These are phyloP conservation scores for Polyploca ridens DNA, from an alignment of 2,888 invertebrate species.

Conservation along the genomic window DNA sequence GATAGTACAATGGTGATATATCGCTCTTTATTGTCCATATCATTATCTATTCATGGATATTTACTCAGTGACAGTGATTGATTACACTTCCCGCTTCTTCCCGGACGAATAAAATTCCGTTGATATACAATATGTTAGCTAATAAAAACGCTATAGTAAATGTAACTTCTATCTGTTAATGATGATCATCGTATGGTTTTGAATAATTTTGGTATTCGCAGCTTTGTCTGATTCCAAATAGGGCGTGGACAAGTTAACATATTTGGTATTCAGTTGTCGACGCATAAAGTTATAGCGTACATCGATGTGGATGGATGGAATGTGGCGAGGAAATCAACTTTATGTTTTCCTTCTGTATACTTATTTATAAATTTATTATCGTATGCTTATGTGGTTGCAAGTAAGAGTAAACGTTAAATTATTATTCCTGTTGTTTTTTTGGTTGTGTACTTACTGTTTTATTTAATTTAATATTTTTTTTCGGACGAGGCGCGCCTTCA, in stretches of 20 bases:
- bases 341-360: constrained; percentile 46
- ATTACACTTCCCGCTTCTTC: constrained; percentile 18
- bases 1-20: constrained; percentile 58
- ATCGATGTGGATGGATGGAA: constrained; percentile 38
- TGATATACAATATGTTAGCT: background rate
- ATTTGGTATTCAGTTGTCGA: constrained; percentile 61
- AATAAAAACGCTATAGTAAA: background rate
- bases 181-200: constrained; percentile 23
- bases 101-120: background rate
- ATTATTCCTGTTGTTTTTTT: background rate
- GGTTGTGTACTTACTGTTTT: constrained; percentile 16
- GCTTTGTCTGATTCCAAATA: constrained; percentile 57
- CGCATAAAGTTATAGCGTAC: constrained; percentile 48
- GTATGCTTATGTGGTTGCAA: background rate
- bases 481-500: constrained; percentile 56
- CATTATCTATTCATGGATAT: constrained; percentile 58
- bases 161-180: constrained; percentile 7
- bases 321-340: constrained; percentile 53
- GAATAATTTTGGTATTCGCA: constrained; percentile 34
- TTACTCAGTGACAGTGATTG: constrained; percentile 29
- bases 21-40: constrained; percentile 51
- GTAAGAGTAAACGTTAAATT: constrained; percentile 6
- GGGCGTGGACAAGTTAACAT: constrained; percentile 63
- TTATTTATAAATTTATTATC: constrained; percentile 24
- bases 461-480: constrained; percentile 13